Conservation (phyloP, 2,888 invertebrate genomes). For the Bugulina stolonifera region DNA sequence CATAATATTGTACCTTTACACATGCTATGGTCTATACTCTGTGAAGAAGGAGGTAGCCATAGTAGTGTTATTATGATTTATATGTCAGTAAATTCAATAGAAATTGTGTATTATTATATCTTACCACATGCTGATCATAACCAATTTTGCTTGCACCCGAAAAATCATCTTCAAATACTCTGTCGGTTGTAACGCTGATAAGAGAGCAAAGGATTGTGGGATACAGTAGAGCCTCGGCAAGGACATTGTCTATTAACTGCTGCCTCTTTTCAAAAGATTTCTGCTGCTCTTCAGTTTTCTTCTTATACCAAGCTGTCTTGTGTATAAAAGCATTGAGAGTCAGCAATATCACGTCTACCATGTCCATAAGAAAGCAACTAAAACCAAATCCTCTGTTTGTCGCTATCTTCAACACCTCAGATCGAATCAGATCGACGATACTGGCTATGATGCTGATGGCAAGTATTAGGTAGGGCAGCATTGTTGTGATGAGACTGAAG, state of each 20-base stretch:
- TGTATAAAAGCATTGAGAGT: constrained; percentile 4
- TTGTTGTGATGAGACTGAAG: constrained; percentile 4
- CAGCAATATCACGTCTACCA: background rate
- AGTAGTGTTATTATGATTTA: no score
- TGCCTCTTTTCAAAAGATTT: constrained; percentile 28
- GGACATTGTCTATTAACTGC: constrained; percentile 31
- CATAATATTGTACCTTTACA: no score
- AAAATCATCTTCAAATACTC: constrained; percentile 25
- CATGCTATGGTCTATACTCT: no score
- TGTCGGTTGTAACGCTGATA: constrained; percentile 30
- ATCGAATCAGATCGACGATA: background rate
- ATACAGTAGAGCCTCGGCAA: constrained; percentile 30
- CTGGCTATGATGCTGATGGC: constrained; percentile 3
- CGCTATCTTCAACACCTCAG: background rate
- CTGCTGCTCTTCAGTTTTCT: constrained; percentile 20
- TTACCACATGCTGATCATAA: background rate
- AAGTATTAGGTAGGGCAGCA: constrained; percentile 5
- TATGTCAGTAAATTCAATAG: no score
- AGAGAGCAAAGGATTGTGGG: constrained; percentile 29
- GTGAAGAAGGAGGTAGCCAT: no score
- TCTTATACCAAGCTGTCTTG: background rate
- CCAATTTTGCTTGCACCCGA: background rate
- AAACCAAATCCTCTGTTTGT: background rate
- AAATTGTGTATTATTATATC: background rate
- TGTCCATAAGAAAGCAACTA: constrained; percentile 1